Conservation (phyloP, 2,888 invertebrate genomes). For the Salpingus planirostris region DNA sequence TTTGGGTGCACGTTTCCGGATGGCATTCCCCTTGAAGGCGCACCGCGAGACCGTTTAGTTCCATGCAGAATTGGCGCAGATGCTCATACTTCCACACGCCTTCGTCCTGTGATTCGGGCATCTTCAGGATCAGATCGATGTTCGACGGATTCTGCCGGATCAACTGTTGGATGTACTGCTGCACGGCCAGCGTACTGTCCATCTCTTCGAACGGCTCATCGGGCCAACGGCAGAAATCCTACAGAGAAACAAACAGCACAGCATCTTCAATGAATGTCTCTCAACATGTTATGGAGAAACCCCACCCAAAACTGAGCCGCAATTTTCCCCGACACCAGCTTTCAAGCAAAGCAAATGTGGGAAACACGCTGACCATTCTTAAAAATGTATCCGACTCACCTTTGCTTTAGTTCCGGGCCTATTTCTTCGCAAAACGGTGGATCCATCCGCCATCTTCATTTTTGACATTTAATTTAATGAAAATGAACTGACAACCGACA, state of each 20-base stretch:
- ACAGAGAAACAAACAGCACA: not conserved
- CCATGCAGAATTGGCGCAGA: conserved; percentile 97
- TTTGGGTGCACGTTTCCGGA: conserved; percentile 95
- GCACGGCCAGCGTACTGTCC: conserved; percentile 97
- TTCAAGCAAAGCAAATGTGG: too few relatives aligned
- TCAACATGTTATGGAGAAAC: too few relatives aligned
- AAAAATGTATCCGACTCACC: conserved; percentile 43
- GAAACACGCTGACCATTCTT: not conserved
- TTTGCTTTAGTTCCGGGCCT: conserved; percentile 85
- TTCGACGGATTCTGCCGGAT: conserved; percentile 89
- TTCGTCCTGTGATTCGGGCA: conserved; percentile 96
- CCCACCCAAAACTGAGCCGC: too few relatives aligned
- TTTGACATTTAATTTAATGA: too few relatives aligned
- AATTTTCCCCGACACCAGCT: too few relatives aligned
- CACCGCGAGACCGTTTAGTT: conserved; percentile 96
- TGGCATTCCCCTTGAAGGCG: conserved; percentile 93
- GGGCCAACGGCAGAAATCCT: conserved; percentile 97
- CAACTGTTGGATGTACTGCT: conserved; percentile 97
- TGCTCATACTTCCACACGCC: conserved; percentile 99
- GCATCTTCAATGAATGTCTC: too few relatives aligned
- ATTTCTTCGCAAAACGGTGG: conserved; percentile 77
- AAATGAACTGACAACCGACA: too few relatives aligned
- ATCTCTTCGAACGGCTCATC: conserved; percentile 98
- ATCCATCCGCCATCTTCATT: conserved; percentile 80
- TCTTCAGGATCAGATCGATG: conserved; percentile 87